Evolutionary conservation across 2,888 invertebrate species (phyloP).

Genomic region (Cremastinae sp.): DNA sequence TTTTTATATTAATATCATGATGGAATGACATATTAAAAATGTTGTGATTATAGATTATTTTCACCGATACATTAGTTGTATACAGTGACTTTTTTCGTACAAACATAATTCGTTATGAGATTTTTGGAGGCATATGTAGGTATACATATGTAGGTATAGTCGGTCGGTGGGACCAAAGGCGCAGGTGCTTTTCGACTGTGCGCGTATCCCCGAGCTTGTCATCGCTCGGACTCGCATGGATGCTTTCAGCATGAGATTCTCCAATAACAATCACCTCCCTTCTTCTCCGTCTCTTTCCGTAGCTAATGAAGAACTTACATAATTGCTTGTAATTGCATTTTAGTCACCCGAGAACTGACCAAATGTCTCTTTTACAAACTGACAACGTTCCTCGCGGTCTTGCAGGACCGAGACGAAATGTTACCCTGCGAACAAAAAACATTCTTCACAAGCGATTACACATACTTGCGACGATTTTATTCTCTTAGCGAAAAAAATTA

Average conservation of each 20-base stretch:
- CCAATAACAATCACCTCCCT: slow-evolving; percentile 40
- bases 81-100: no score
- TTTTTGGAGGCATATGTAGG: slow-evolving; percentile 3
- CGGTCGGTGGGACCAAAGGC: slow-evolving; percentile 22
- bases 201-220: slow-evolving; percentile 51
- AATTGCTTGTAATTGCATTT: slow-evolving; percentile 74
- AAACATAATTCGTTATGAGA: no score
- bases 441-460: slow-evolving; percentile 30
- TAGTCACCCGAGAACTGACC: slow-evolving; percentile 66
- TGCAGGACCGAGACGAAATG: slow-evolving; percentile 8
- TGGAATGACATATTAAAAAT: no score
- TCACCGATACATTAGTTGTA: no score
- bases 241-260: slow-evolving; percentile 18
- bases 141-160: background rate
- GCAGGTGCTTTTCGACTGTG: slow-evolving; percentile 43
- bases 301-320: slow-evolving; percentile 63
- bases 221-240: slow-evolving; percentile 53
- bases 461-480: background rate
- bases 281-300: slow-evolving; percentile 5
- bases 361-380: slow-evolving; percentile 48
- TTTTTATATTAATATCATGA: no score
- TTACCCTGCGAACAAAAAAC: slow-evolving; percentile 10
- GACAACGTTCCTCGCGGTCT: background rate
- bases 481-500: background rate
- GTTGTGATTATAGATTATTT: no score